Evolutionary conservation across 1,140 invertebrate species (phyloP), one percentile per base, ranked within the genome.

Genomic region (Tetramorium parvispinum): DNA sequence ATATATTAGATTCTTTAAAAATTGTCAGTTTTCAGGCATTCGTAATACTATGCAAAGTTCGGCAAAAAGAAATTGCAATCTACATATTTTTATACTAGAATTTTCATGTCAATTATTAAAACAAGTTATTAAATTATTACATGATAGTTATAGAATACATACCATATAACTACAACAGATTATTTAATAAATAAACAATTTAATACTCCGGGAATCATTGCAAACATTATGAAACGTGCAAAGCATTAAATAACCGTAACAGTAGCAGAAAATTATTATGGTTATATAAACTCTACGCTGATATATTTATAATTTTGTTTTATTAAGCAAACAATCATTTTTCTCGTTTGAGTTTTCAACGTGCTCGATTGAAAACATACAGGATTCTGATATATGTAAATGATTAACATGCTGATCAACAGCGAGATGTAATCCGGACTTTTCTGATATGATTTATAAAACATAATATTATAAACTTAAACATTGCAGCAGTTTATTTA

Each of bases 221-320:
- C 70, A 81, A 70, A 81, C 57, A 13, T 57, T 24, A 57, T 21
- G 37, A 32, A 68, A 59, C 66, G 6, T 32, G 66, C 37, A 46
- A 53, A 71, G 55, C n/a, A n/a, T n/a, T n/a, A n/a, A n/a, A n/a
- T n/a, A n/a, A n/a, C n/a, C n/a, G n/a, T n/a, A n/a, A n/a, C n/a
- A n/a, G 55, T 16, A 43, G 37, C 66, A 24, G 32, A 57, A 59
- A 57, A 71, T 71, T 55, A 59, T 73, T 43, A 82, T 3, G 24
- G 51, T 82, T 71, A 37, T 57, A 70, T 71, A 24, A 73, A 40
- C 27, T 73, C 11, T n/a, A 37, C 37, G 65, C 6, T 71, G 37
- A 82, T 24, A 82, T 82, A 82, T 73, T 73, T 57, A 73, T 71
- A 82, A 82, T 82, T 57, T 71, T 46, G 40, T 82, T 59, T 82